Evolutionary conservation across 2,797 vertebrate genomes (phyloP).

Genomic region (Ibycter americanus): DNA sequence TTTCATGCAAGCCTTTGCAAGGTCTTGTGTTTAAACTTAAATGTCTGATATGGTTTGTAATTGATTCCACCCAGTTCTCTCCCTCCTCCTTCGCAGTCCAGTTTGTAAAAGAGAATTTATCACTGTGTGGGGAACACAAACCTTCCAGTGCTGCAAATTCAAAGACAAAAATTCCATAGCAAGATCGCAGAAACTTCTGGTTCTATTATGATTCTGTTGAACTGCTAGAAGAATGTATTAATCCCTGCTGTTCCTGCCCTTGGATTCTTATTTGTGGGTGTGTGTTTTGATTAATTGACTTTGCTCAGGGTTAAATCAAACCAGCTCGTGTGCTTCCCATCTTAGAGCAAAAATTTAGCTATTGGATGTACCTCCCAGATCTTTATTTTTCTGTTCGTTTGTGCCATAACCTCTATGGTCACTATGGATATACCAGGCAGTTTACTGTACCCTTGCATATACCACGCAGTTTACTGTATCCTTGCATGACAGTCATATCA

Average conservation of each 20-base stretch:
- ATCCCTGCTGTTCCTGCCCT: background rate
- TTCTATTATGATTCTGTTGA: background rate
- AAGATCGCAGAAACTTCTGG: background rate
- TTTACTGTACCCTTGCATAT: background rate
- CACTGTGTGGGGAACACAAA: constrained; percentile 5
- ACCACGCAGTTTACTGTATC: background rate
- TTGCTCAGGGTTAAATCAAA: background rate
- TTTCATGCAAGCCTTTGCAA: constrained; percentile 73
- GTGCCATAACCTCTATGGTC: background rate
- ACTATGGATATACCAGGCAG: background rate
- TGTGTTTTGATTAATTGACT: constrained; percentile 15
- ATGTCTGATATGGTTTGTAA: constrained; percentile 71
- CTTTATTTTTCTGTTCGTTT: background rate
- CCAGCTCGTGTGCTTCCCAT: background rate
- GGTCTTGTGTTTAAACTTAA: constrained; percentile 69
- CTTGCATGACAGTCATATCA: background rate
- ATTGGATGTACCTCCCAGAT: background rate
- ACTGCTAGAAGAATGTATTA: constrained; percentile 6
- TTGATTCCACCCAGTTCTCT: constrained; percentile 72
- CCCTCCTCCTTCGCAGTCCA: constrained; percentile 39
- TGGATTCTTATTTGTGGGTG: background rate
- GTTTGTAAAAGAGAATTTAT: constrained; percentile 59
- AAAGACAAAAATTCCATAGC: constrained; percentile 38
- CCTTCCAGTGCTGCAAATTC: background rate
- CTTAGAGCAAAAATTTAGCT: background rate